Base-by-base conservation (phyloP, 2,888 invertebrate species). In the Drosophila robusta region DNA sequence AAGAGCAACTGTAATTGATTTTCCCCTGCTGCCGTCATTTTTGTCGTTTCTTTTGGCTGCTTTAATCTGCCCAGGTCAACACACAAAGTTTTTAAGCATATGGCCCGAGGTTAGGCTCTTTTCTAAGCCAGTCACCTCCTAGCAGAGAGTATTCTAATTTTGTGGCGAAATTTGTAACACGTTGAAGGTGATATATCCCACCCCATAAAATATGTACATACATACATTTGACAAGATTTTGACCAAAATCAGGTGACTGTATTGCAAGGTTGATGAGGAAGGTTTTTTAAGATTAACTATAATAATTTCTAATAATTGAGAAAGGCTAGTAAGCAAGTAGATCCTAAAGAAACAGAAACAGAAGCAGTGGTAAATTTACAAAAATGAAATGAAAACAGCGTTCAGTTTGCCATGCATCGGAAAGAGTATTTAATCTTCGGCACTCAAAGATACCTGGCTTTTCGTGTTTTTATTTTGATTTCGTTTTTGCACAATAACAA, bases 11-110 rank as follows among this genome's bases (percentile, higher is more conserved):
- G 50, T 55, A 50, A 70, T 58, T 70, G 72, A 58, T 71, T 64
- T 64, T 39, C 14, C 36, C 4, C 6, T 42, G 39, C 22, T 32
- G 51, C 29, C 26, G 41, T 42, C 44, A 36, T 29, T 58, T 55
- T 39, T 52, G 34, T 14, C 47, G 16, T 44, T 45, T 44, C 45
- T 36, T 76, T 68, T 51, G 38, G 70, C 11, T n/a, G 14, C 64
- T 54, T 75, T 71, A 72, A 72, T 73, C 78, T 54, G 29, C 38
- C 47, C 44, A 29, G 41, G 45, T 22, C 46, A 69, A 58, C 34
- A 18, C 61, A 57, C 45, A 56, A 62, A 68, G 11, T 52, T 60
- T 67, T 55, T 41, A 66, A 50, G 62, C 47, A 71, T 66, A 64
- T 75, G 62, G 69, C 71, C 83, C 39, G 49, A 56, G 65, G 58